Base-by-base conservation (phyloP, 1,140 invertebrate species). In the Phthorimaea operculella region DNA sequence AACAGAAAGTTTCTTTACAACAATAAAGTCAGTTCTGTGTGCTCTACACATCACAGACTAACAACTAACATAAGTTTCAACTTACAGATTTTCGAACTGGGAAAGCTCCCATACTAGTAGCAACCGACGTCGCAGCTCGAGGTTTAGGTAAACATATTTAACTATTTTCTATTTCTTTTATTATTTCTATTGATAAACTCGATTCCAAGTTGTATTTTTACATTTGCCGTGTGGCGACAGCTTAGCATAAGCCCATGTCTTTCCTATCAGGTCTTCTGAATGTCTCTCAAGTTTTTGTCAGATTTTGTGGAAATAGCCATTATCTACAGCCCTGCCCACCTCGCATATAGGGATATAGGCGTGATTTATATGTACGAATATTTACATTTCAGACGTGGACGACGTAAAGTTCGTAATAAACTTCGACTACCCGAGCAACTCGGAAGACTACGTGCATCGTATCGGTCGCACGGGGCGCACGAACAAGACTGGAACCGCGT, bases 371-470 rank as follows among this genome's bases (percentile, higher is more conserved):
- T 42, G 9, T 54, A 21, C 64, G 53, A n/a, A n/a, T 39, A 12
- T 39, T 39, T 12, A 12, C 47, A 51, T 80, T 80, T 55, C 88
- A 99, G 98, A 99, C 92, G 98, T 99, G 76, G 96, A 98, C 87
- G 98, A 99, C 88, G 97, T 99, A 55, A 99, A 99, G 86, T 99
- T 98, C 90, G 98, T 99, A 42, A 98, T 99, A 77, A 99, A 99
- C 89, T 99, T 95, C 89, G 98, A 99, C 86, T 99, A 99, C 87
- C 98, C 98, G 14, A 97, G 95, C 69, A 96, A 96, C 81, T 98
- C 97, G 36, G 98, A 99, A 88, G 98, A 99, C 87, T 99, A 99
- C 85, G 96, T 99, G 39, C 98, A 99, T 87, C 91, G 98, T 58
- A 99, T 99, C 81, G 98, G 98, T 53, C 92, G 98, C 73, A 99